Percentiles rank a stretch among this genome's conserved stretches.
These are phyloP conservation scores for Trypoxylon attenuatum DNA, from an alignment of 2,888 invertebrate species.

Conservation along the genomic window DNA sequence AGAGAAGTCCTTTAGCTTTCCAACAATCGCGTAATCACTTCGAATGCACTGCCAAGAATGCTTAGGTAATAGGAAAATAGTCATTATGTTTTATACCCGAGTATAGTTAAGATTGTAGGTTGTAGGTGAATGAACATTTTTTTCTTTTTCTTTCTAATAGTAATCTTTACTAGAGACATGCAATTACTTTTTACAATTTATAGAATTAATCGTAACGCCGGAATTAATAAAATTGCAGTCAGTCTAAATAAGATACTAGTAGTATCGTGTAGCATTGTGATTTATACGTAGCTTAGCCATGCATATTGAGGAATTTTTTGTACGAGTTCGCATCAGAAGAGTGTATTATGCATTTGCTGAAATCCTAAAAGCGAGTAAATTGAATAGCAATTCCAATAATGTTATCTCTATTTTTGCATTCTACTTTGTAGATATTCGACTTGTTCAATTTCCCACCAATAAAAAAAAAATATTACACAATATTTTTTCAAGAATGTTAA, in stretches of 20 bases:
- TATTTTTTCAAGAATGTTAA: neutral
- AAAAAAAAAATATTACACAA: neutral
- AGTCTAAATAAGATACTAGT: neutral
- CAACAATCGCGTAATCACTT: constrained; percentile 4
- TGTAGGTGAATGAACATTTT: neutral
- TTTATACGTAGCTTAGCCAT: neutral
- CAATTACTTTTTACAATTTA: neutral
- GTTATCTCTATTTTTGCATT: constrained; percentile 8
- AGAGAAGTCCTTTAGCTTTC: constrained; percentile 10
- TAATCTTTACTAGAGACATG: neutral
- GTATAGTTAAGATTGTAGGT: neutral
- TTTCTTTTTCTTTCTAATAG: neutral
- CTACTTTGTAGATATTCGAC: neutral
- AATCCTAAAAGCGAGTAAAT: neutral
- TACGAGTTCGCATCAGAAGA: neutral
- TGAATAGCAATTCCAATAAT: neutral
- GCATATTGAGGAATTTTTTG: neutral
- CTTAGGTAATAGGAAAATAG: neutral
- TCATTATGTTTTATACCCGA: neutral
- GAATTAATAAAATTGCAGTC: neutral
- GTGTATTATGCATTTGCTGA: neutral
- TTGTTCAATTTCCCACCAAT: neutral
- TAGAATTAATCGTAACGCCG: neutral
- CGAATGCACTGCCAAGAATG: neutral
- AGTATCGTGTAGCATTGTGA: neutral